Evolutionary conservation across 2,888 invertebrate genomes (phyloP), one percentile per base, ranked within the genome.

Genomic region (Ornithoptera priamus): DNA sequence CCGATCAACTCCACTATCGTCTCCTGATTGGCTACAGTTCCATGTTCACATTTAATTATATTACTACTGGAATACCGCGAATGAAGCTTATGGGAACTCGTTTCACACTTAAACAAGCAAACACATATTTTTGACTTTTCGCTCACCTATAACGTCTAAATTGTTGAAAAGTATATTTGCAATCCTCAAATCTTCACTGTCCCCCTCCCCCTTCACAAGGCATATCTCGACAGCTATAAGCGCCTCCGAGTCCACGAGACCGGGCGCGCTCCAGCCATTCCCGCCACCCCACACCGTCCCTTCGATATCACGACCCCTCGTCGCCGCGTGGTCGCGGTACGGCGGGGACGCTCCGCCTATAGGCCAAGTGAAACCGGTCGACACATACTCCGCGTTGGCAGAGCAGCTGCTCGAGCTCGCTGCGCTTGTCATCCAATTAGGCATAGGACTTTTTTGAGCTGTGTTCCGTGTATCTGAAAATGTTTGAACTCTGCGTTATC

Each of bases 101-200:
- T 10, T 39, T 39, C 6, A 10, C 39, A 39, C 10, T 39, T 39
- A 10, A 39, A 50, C 50, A 12, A 53, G 1, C n/a, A 6, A 53
- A 6, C n/a, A 53, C 53, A 2, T 12, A 1, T 53, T 17, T 18
- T 53, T 17, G 6, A 7, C 15, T 18, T 18, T 17, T 17, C 46
- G 36, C 93, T 92, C 81, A 96, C 97, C 98, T 74, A 98, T 98
- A 68, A 99, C 96, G 85, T 99, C 99, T 75, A 99, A 93, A 85
- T 97, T 98, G 83, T 99, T 99, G 81, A 99, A 99, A 76, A 98
- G 95, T 77, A 99, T 96, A 79, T 97, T 97, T 0, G 97, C 97
- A 63, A 97, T 95, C 77, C 97, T 95, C 61, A 93, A 78, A 53
- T 93, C 93, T 75, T 94, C 94, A 68, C 86, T 81, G n/a, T 88